Conservation (phyloP, 1,140 invertebrate genomes). For the Hylaeus volcanicus region DNA sequence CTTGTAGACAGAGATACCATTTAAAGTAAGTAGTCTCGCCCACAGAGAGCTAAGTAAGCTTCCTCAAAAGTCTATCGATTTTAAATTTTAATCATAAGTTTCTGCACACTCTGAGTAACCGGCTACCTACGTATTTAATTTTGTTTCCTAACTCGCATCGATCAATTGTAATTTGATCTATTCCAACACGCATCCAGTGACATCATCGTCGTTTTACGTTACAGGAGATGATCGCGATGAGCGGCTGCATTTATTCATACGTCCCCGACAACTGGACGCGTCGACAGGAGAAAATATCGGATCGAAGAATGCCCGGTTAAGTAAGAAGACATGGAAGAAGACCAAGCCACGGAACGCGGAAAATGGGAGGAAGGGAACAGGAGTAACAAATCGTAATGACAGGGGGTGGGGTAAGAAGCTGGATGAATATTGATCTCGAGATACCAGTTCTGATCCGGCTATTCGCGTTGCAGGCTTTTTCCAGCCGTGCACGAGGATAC, state of each 20-base stretch:
- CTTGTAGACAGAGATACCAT: too few species aligned
- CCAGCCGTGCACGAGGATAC: conserved; percentile 16
- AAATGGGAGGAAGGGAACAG: conserved; percentile 32
- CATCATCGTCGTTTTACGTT: neutral
- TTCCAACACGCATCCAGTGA: too few species aligned
- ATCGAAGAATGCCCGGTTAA: conserved; percentile 21
- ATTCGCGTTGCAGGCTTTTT: conserved; percentile 44
- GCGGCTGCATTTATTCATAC: conserved; percentile 2
- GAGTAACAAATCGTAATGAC: conserved; percentile 42
- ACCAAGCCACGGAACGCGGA: conserved; percentile 36
- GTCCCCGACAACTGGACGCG: neutral
- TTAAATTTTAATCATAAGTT: too few species aligned
- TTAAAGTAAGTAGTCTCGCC: too few species aligned
- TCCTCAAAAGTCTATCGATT: too few species aligned
- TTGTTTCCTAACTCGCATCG: too few species aligned
- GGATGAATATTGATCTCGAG: conserved; percentile 45
- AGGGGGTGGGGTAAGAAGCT: conserved; percentile 25
- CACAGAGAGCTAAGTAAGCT: too few species aligned
- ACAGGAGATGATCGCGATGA: neutral
- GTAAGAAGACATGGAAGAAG: conserved; percentile 27
- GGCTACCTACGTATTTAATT: too few species aligned
- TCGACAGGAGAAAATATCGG: neutral
- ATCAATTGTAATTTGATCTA: too few species aligned
- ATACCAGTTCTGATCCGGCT: conserved; percentile 40
- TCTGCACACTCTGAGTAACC: too few species aligned